These are phyloP conservation scores for Gymnoscopelus microlampas DNA, from an alignment of 2,797 vertebrate genomes.

Conservation along the genomic window DNA sequence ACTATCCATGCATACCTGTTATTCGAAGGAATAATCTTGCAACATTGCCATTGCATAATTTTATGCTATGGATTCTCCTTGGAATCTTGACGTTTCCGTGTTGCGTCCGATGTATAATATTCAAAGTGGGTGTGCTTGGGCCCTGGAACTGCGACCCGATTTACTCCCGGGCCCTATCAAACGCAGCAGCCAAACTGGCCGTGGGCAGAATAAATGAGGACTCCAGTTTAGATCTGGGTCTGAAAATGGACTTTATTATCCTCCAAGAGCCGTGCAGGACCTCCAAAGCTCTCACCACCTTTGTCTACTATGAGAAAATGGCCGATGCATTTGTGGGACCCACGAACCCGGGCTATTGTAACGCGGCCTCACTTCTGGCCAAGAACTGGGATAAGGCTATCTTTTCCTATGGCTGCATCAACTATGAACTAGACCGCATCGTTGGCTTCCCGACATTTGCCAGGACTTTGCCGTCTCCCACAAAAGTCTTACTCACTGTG, in stretches of 20 bases:
- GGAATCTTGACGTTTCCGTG: slow-evolving; percentile 77
- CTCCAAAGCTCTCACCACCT: slow-evolving; percentile 80
- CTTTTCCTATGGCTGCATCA: slow-evolving; percentile 80
- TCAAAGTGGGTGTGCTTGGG: slow-evolving; percentile 83
- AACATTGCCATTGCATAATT: slow-evolving; percentile 62
- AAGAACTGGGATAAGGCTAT: slow-evolving; percentile 84
- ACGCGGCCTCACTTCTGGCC: slow-evolving; percentile 78
- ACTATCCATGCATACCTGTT: slow-evolving; percentile 51
- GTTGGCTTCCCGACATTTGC: slow-evolving; percentile 77
- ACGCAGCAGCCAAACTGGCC: slow-evolving; percentile 73
- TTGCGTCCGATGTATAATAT: slow-evolving; percentile 76
- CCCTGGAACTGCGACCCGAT: slow-evolving; percentile 83
- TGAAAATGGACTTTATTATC: slow-evolving; percentile 73
- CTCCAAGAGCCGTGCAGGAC: slow-evolving; percentile 82
- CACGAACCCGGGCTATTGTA: slow-evolving; percentile 83
- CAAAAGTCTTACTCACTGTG: slow-evolving; percentile 76
- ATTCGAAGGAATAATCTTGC: slow-evolving; percentile 59
- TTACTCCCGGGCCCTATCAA: slow-evolving; percentile 77
- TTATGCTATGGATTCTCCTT: slow-evolving; percentile 77
- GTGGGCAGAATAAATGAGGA: slow-evolving; percentile 78
- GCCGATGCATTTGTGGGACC: slow-evolving; percentile 79
- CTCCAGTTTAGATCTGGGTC: slow-evolving; percentile 66
- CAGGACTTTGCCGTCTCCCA: slow-evolving; percentile 72
- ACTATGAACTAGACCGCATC: slow-evolving; percentile 76
- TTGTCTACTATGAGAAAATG: slow-evolving; percentile 72